phyloP scores from a whole-genome alignment of 2,797 vertebrate genomes.

The Phrynocephalus forsythii region DNA sequence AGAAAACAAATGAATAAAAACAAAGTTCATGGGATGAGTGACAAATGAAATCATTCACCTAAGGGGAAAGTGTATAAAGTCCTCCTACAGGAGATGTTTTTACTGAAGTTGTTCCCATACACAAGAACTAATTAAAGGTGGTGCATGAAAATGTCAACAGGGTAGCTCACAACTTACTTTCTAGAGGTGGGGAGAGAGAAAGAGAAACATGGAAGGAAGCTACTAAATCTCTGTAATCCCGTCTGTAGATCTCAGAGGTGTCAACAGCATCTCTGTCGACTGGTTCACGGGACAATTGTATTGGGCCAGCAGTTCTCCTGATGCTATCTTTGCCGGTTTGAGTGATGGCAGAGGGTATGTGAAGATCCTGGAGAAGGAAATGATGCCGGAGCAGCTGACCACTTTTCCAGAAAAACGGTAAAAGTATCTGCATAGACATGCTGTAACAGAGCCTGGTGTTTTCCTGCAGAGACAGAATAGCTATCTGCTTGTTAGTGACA shows the following conservation, averaged over 20 bases:
- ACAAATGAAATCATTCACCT: neutral
- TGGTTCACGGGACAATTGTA: constrained; percentile 91
- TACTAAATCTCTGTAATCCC: constrained; percentile 9
- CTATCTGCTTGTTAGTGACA: neutral
- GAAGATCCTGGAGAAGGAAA: constrained; percentile 84
- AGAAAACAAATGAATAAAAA: neutral
- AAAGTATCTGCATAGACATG: neutral
- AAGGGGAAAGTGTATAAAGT: neutral
- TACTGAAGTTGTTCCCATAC: neutral
- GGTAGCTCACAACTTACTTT: neutral
- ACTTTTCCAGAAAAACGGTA: constrained; percentile 86
- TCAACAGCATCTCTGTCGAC: constrained; percentile 87
- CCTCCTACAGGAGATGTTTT: neutral
- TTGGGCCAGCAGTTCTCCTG: constrained; percentile 84
- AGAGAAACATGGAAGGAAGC: neutral
- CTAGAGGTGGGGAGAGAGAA: neutral
- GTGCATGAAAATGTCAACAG: neutral
- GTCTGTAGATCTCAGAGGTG: constrained; percentile 78
- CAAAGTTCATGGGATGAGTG: neutral
- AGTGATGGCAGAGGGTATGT: constrained; percentile 81
- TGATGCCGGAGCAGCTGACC: constrained; percentile 83
- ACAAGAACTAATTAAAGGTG: neutral
- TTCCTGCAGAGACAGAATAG: neutral
- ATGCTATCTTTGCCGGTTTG: constrained; percentile 81
- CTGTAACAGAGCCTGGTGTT: neutral